These are phyloP conservation scores for Uria aalge DNA, from an alignment of 2,113 vertebrate species.

Conservation along the genomic window DNA sequence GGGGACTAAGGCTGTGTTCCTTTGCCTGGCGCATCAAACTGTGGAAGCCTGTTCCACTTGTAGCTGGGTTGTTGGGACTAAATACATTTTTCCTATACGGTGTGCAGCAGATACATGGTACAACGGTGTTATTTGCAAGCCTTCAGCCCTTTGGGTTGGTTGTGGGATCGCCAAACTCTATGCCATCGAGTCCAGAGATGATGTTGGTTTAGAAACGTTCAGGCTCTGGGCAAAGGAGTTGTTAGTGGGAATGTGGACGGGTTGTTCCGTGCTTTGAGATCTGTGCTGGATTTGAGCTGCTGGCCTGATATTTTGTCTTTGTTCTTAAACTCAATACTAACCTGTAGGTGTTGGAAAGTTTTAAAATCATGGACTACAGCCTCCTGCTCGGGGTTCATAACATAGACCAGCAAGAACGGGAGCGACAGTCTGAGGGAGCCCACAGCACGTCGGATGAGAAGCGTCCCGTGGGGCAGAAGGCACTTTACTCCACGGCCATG, in stretches of 20 bases:
- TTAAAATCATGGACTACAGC: conserved; percentile 99
- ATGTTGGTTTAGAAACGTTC: background rate
- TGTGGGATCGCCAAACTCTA: background rate
- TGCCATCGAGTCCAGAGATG: background rate
- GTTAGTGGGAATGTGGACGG: fast-evolving
- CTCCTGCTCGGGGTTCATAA: conserved; percentile 96
- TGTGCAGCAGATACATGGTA: background rate
- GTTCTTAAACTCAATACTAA: background rate
- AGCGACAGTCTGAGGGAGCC: conserved; percentile 86
- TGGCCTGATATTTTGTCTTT: background rate
- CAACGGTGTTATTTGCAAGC: background rate
- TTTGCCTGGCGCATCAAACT: background rate
- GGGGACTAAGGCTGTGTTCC: background rate
- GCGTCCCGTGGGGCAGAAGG: conserved; percentile 92
- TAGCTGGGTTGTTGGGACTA: background rate
- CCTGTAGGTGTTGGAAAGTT: conserved; percentile 93
- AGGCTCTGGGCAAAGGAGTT: background rate
- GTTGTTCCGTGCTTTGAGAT: background rate
- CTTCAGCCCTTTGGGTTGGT: background rate
- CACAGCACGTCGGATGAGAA: conserved; percentile 87
- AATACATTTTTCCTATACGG: fast-evolving
- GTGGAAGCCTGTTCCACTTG: background rate
- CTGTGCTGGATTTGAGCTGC: background rate
- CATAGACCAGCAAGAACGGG: conserved; percentile 91
- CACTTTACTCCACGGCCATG: conserved; percentile 97